Evolutionary conservation across 2,113 vertebrate genomes (phyloP).

Genomic region (Rhynchomys soricoides): DNA sequence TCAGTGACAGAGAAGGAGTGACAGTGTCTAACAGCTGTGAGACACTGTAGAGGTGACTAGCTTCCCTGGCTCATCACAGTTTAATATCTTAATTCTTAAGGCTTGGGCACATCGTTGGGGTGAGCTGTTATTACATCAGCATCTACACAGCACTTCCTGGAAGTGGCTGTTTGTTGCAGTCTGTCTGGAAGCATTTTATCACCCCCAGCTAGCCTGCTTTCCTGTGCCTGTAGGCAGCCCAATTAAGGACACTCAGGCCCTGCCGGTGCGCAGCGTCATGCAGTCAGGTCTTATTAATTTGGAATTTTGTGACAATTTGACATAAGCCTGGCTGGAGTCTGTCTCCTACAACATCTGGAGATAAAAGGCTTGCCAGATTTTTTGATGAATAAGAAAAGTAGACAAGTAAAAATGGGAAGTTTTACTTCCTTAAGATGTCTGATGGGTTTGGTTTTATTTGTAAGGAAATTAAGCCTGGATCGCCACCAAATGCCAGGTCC

Average conservation of each 20-base stretch:
- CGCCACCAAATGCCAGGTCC: conserved; percentile 18
- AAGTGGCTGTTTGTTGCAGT: conserved; percentile 10
- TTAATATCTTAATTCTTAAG: conserved; percentile 62
- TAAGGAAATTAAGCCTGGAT: conserved; percentile 33
- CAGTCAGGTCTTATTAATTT: conserved; percentile 63
- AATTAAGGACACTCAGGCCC: conserved; percentile 47
- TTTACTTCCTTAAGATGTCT: conserved; percentile 18
- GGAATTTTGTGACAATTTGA: conserved; percentile 45
- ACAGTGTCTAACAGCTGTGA: not conserved
- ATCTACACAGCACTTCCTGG: conserved; percentile 32
- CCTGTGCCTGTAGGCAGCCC: conserved; percentile 13
- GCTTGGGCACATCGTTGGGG: not conserved
- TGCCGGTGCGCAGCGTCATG: accelerated
- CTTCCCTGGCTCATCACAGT: conserved; percentile 17
- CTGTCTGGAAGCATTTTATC: conserved; percentile 64
- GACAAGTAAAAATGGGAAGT: conserved; percentile 25
- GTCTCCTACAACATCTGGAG: conserved; percentile 35
- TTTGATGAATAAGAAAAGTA: conserved; percentile 61
- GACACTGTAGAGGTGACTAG: not conserved
- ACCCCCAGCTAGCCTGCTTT: not conserved
- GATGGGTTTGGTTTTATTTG: conserved; percentile 36
- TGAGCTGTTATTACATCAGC: conserved; percentile 53
- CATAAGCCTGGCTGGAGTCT: not conserved
- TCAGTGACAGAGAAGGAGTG: not conserved
- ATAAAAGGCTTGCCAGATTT: conserved; percentile 32